These are phyloP conservation scores for Threskiornis aethiopicus DNA, from an alignment of 2,797 vertebrate genomes.

Conservation along the genomic window DNA sequence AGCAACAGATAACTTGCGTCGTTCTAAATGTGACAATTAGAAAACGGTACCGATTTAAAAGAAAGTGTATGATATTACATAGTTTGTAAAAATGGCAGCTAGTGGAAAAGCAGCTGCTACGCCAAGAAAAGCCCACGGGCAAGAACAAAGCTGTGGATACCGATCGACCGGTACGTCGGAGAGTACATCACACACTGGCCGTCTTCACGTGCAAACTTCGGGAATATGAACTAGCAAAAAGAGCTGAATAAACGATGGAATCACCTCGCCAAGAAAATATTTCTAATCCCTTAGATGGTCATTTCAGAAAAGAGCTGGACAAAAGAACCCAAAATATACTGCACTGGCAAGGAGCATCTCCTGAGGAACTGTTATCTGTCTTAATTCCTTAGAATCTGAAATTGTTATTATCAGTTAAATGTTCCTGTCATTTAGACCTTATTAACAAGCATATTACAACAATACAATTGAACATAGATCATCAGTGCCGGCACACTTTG, in stretches of 20 bases:
- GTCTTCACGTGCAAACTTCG: accelerated
- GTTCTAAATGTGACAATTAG: neutral
- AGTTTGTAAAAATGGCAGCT: neutral
- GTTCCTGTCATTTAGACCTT: too few species aligned
- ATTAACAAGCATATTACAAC: too few species aligned
- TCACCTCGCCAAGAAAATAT: accelerated
- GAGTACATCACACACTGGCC: too few species aligned
- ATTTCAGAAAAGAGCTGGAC: neutral
- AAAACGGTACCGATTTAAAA: neutral
- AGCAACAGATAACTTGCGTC: neutral
- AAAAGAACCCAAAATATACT: accelerated
- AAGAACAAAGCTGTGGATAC: neutral
- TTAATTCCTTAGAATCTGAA: neutral
- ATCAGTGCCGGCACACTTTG: accelerated
- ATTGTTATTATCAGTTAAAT: neutral
- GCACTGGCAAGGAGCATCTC: neutral
- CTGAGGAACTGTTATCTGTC: neutral
- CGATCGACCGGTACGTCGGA: accelerated
- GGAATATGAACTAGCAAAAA: neutral
- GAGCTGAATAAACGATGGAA: accelerated
- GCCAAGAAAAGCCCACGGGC: neutral
- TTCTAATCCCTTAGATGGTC: neutral
- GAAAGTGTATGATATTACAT: accelerated
- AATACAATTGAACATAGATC: neutral
- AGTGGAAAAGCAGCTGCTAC: neutral